phyloP scores from a whole-genome alignment of 1,140 invertebrate species.

The Cylas formicarius region DNA sequence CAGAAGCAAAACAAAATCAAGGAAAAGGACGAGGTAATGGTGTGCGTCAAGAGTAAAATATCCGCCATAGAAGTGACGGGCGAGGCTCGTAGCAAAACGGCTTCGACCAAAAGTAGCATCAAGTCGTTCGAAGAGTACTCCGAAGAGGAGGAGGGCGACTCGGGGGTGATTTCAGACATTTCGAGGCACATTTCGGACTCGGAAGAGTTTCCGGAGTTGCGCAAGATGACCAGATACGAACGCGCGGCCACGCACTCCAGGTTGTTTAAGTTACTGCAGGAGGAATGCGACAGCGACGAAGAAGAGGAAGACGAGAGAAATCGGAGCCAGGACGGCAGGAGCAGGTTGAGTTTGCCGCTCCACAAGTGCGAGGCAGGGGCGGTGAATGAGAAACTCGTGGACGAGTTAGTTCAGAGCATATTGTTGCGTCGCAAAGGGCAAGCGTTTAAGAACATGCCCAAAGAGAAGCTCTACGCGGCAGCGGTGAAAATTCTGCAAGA shows the following conservation, averaged over 20 bases:
- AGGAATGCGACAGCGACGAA: slow-evolving; percentile 44
- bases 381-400: slow-evolving; percentile 49
- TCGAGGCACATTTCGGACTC: slow-evolving; percentile 61
- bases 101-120: slow-evolving; percentile 35
- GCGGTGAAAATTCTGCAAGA: slow-evolving; percentile 49
- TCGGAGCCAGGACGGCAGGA: slow-evolving; percentile 28
- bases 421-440: slow-evolving; percentile 47
- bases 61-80: slow-evolving; percentile 36
- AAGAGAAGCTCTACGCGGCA: slow-evolving; percentile 50
- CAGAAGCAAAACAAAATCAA: slow-evolving; percentile 22
- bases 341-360: slow-evolving; percentile 40
- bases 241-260: slow-evolving; percentile 65
- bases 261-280: slow-evolving; percentile 59
- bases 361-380: slow-evolving; percentile 34
- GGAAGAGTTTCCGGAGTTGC: slow-evolving; percentile 51
- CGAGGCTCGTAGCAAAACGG: slow-evolving; percentile 22
- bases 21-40: slow-evolving; percentile 31
- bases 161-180: slow-evolving; percentile 63
- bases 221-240: slow-evolving; percentile 54
- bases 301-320: slow-evolving; percentile 34
- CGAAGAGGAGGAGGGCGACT: slow-evolving; percentile 57
- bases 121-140: slow-evolving; percentile 33
- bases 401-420: slow-evolving; percentile 51
- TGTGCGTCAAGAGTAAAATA: slow-evolving; percentile 39
- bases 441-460: slow-evolving; percentile 46